phyloP scores from a whole-genome alignment of 2,113 vertebrate species.

The Xiphophorus maculatus region DNA sequence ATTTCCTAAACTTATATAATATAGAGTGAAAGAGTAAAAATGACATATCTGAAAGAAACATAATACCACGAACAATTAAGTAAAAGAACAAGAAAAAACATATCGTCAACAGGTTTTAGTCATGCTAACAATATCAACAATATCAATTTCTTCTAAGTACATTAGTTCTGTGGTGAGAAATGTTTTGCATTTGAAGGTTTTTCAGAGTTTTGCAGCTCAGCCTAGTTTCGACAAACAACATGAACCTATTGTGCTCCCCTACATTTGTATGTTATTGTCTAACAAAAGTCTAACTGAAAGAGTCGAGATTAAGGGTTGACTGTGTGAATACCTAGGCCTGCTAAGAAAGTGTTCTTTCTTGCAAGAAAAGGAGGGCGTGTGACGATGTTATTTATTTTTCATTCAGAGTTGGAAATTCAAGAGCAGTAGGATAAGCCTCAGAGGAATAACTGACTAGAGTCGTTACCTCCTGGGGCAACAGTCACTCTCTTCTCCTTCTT shows the following conservation, averaged over 20 bases:
- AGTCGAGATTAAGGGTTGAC: conserved; percentile 51
- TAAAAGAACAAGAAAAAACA: no score
- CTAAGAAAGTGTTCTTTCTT: conserved; percentile 51
- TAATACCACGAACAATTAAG: no score
- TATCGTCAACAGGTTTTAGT: no score
- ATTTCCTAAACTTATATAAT: no score
- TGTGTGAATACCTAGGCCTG: conserved; percentile 52
- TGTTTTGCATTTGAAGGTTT: no score
- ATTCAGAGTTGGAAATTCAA: conserved; percentile 74
- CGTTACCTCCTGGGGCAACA: conserved; percentile 68
- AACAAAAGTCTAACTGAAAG: conserved; percentile 32
- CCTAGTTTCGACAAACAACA: background rate
- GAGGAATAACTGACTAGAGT: conserved; percentile 72
- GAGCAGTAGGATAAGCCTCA: conserved; percentile 56
- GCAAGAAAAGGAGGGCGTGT: conserved; percentile 61
- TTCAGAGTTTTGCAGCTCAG: no score
- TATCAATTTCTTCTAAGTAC: no score
- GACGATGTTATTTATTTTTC: conserved; percentile 82
- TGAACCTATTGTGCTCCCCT: background rate
- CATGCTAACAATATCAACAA: no score
- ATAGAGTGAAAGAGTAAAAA: no score
- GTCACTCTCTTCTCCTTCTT: conserved; percentile 58
- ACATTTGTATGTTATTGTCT: conserved; percentile 1
- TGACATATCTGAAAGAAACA: no score
- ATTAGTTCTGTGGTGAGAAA: no score